Evolutionary conservation across 1,140 invertebrate genomes (phyloP).

Genomic region (Cydia strobilella): DNA sequence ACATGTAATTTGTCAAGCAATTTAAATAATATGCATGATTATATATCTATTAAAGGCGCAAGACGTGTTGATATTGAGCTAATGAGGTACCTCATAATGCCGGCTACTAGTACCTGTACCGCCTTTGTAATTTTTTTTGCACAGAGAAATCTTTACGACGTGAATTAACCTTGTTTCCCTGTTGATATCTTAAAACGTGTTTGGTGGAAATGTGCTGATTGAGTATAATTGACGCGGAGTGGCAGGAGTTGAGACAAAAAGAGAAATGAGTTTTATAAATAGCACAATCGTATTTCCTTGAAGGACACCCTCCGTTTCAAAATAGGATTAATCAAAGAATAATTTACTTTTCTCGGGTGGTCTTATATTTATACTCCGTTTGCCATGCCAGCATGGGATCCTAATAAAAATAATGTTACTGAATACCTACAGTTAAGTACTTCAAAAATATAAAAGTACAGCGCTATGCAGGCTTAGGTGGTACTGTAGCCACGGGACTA

Average conservation of each 20-base stretch:
- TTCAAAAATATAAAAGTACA: too few relatives aligned
- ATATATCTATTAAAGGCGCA: constrained; percentile 73
- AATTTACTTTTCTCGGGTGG: too few relatives aligned
- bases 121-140: constrained; percentile 39
- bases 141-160: constrained; percentile 44
- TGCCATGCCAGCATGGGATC: too few relatives aligned
- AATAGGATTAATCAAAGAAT: too few relatives aligned
- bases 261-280: background rate
- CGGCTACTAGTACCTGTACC: constrained; percentile 41
- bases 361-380: too few relatives aligned
- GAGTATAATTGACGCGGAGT: background rate
- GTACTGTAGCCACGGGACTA: too few relatives aligned
- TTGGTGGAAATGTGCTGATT: background rate
- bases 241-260: background rate
- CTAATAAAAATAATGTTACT: too few relatives aligned
- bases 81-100: constrained; percentile 54
- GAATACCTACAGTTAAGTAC: too few relatives aligned
- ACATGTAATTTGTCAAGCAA: constrained; percentile 75
- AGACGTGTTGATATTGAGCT: constrained; percentile 71
- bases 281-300: background rate
- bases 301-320: too few relatives aligned
- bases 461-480: too few relatives aligned
- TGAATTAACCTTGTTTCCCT: constrained; percentile 12
- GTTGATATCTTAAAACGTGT: constrained; percentile 17
- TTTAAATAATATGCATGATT: constrained; percentile 77